These are phyloP conservation scores for Mallotus villosus DNA, from an alignment of 2,797 vertebrate genomes.

Conservation along the genomic window DNA sequence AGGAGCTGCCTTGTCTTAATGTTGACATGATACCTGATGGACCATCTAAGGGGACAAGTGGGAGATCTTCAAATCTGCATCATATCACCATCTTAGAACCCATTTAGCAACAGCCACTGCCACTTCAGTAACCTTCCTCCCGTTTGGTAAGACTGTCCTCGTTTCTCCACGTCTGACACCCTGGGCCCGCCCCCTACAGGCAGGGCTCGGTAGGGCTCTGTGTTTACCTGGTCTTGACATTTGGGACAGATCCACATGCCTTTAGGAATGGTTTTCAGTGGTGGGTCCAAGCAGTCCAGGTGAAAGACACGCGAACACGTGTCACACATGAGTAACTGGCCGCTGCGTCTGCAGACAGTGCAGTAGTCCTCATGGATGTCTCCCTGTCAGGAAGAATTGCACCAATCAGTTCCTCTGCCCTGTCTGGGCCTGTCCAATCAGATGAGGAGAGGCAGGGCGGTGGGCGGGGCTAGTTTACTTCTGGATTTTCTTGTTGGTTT, in stretches of 20 bases:
- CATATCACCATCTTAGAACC: not conserved
- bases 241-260: slow-evolving; percentile 99
- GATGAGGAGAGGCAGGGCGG: slow-evolving; percentile 48
- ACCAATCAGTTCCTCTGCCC: slow-evolving; percentile 78
- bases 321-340: slow-evolving; percentile 99
- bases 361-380: slow-evolving; percentile 99
- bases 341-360: slow-evolving; percentile 99
- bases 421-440: slow-evolving; percentile 62
- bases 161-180: not conserved
- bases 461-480: slow-evolving; percentile 34
- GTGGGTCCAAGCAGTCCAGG: slow-evolving; percentile 98
- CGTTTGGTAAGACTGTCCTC: not conserved
- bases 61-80: not conserved
- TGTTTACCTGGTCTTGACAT: slow-evolving; percentile 99
- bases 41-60: slow-evolving; percentile 3
- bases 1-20: slow-evolving; percentile 71
- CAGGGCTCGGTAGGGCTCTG: slow-evolving; percentile 53
- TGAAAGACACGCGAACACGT: slow-evolving; percentile 99
- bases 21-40: slow-evolving; percentile 28
- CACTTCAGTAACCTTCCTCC: not conserved
- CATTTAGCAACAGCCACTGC: not conserved
- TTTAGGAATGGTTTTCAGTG: slow-evolving; percentile 99
- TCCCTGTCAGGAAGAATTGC: slow-evolving; percentile 90
- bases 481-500: slow-evolving; percentile 11
- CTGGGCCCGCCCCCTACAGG: slow-evolving; percentile 47